phyloP scores from a whole-genome alignment of 2,113 vertebrate species.

The Heterotilapia buettikoferi region DNA sequence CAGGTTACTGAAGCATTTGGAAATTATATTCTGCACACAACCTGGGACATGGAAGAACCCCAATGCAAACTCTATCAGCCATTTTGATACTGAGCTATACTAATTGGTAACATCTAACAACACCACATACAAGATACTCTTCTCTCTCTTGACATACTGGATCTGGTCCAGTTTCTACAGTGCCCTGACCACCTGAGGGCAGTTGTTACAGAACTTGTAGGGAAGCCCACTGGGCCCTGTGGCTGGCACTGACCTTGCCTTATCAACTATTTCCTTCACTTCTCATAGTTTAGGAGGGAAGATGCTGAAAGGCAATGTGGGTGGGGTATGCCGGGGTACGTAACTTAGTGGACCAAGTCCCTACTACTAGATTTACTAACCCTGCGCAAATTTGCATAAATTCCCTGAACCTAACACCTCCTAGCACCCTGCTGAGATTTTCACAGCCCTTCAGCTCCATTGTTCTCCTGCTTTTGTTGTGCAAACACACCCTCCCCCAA shows the following conservation, averaged over 20 bases:
- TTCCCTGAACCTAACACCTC: too few relatives aligned
- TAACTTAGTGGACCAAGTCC: background rate
- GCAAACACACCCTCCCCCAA: too few relatives aligned
- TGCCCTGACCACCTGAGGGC: background rate
- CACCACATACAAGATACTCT: background rate
- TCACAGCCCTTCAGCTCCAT: too few relatives aligned
- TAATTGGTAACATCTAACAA: background rate
- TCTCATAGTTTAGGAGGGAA: background rate
- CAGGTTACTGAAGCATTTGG: background rate
- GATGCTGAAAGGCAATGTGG: background rate
- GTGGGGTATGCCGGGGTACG: background rate
- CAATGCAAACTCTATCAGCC: background rate
- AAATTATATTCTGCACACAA: background rate
- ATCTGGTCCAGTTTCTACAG: background rate
- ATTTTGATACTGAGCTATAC: background rate
- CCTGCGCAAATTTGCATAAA: too few relatives aligned
- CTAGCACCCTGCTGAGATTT: too few relatives aligned
- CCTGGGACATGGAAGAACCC: background rate
- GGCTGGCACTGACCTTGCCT: background rate
- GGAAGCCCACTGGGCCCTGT: background rate
- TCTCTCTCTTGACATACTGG: background rate
- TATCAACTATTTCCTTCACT: background rate
- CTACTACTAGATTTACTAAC: too few relatives aligned
- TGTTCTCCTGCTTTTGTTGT: too few relatives aligned
- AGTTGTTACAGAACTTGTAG: background rate